Evolutionary conservation across 2,797 vertebrate genomes (phyloP), one percentile per base, ranked within the genome.

Genomic region (Ceryle rudis): DNA sequence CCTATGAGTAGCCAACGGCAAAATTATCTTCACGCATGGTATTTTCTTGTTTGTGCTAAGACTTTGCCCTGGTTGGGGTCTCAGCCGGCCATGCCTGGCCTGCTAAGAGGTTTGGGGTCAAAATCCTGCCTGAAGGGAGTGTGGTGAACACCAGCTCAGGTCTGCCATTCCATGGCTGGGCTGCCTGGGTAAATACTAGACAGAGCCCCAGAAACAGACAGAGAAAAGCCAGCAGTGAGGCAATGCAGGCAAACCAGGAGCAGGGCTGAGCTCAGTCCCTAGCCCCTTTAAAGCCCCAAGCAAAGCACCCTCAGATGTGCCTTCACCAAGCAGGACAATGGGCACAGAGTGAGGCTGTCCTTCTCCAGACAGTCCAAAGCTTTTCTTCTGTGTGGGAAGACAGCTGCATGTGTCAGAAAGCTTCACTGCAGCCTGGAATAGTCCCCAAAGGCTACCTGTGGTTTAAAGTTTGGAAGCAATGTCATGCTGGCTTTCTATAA

Each of bases 11-110:
- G 15, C 2, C 21, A 18, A 9, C 1, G 23, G 12, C 31, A 87
- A 51, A 22, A 13, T n/a, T 37, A 37, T 15, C 29, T 75, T 70
- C 65, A 57, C 2, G 1, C 37, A 29, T 0, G 2, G 1, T 41
- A 31, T 33, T 60, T 74, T 52, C 25, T 86, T 9, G 3, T 42
- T 86, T 39, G 18, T 25, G 35, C 16, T 47, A 19, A 39, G 6
- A 20, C 5, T 4, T 66, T 66, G 21, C 11, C 20, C 29, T 28
- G 31, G 5, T 4, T 2, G 2, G 33, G n/a, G 33, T 41, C 57
- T 82, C 72, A 79, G 35, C 19, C 3, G 7, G 35, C 16, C 52
- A 13, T 55, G 52, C 5, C 29, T 52, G 28, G 67, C 57, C 35
- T 64, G 21, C 41, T 47, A n/a, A 74, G 49, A 60, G 11, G 6